A percentile compares a stretch with the other conserved stretches of the same genome.
Conservation (phyloP, 2,113 vertebrate species). For the Heterotilapia buettikoferi region DNA sequence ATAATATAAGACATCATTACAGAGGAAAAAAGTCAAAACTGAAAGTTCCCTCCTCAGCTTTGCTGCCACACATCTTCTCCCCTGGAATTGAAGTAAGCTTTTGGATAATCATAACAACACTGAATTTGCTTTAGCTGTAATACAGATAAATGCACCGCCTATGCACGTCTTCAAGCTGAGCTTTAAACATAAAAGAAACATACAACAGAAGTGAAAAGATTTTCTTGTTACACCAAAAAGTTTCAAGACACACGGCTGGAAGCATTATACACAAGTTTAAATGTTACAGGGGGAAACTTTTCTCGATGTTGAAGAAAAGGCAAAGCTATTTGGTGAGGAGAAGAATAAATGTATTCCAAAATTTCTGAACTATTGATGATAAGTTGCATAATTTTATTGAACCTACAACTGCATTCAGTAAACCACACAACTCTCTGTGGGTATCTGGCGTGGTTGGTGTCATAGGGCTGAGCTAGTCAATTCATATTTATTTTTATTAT, state of each 20-base stretch:
- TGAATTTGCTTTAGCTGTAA: neutral
- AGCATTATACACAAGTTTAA: neutral
- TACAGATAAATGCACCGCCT: neutral
- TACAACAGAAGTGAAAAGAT: neutral
- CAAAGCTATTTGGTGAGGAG: neutral
- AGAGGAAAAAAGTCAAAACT: neutral
- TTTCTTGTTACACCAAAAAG: neutral
- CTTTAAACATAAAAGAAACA: neutral
- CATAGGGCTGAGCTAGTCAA: neutral
- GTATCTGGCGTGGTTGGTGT: neutral
- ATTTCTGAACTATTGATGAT: neutral
- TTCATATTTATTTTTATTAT: neutral
- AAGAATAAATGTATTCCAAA: neutral
- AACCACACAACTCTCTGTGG: neutral
- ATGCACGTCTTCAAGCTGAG: neutral
- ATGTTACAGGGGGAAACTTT: neutral
- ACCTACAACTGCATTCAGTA: neutral
- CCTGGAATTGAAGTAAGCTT: neutral
- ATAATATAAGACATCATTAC: neutral
- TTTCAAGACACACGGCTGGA: neutral
- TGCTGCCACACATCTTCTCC: neutral
- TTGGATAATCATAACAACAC: neutral
- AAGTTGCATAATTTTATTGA: neutral
- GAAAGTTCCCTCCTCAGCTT: neutral
- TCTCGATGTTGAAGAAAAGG: neutral